phyloP scores from a whole-genome alignment of 2,113 vertebrate species.

The Dicrurus megarhynchus region DNA sequence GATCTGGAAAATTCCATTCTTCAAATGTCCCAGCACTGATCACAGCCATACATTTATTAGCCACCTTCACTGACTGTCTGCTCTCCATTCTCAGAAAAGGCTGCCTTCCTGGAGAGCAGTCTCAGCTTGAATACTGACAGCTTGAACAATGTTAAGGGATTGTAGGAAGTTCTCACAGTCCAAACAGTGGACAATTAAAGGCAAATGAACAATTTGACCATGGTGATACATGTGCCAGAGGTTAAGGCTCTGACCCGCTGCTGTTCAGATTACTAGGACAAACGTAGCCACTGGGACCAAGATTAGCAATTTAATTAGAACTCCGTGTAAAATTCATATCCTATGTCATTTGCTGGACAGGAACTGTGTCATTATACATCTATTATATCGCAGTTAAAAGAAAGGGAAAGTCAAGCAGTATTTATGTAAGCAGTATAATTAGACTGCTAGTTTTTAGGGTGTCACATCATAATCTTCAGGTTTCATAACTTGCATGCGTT shows the following conservation, averaged over 20 bases:
- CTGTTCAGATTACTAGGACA: neutral
- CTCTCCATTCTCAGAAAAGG: neutral
- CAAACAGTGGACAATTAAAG: neutral
- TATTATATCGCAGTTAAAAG: neutral
- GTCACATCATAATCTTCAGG: neutral
- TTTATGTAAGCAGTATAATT: neutral
- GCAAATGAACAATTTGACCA: neutral
- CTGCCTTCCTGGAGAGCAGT: neutral
- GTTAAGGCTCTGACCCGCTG: neutral
- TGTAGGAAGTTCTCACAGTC: neutral
- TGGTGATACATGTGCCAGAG: neutral
- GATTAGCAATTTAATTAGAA: slow-evolving; percentile 25
- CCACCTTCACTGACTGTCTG: neutral
- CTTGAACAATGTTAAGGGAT: neutral
- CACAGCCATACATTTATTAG: neutral
- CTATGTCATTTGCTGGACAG: neutral
- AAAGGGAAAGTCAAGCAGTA: neutral
- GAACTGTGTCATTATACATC: neutral
- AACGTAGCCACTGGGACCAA: neutral
- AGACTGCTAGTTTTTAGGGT: neutral
- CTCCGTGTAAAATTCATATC: neutral
- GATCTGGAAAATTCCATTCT: neutral
- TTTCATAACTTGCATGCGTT: neutral
- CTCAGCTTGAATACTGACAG: neutral
- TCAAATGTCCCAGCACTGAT: neutral